Conservation (phyloP, 2,888 invertebrate species). For the Tryphoninae sp. region DNA sequence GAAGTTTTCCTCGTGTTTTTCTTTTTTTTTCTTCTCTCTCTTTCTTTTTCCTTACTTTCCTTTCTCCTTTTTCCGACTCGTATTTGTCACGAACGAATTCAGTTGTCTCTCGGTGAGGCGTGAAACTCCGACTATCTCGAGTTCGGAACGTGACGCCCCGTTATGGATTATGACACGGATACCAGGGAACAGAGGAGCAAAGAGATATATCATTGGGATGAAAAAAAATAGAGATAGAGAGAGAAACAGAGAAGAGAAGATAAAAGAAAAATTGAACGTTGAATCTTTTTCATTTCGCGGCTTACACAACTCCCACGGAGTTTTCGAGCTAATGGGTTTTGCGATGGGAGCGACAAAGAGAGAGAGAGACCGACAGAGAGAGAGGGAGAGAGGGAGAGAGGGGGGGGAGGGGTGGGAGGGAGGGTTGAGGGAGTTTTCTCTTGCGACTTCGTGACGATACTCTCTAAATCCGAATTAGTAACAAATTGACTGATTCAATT, state of each 20-base stretch:
- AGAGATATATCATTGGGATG: conserved; percentile 1
- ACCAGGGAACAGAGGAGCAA: neutral
- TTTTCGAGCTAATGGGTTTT: conserved; percentile 43
- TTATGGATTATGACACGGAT: conserved; percentile 1
- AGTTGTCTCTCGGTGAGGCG: conserved; percentile 18
- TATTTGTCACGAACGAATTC: conserved; percentile 41
- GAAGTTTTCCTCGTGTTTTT: conserved; percentile 14
- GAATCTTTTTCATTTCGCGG: conserved; percentile 36
- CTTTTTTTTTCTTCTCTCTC: neutral
- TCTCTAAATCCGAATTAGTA: too few species aligned
- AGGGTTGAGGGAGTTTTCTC: neutral
- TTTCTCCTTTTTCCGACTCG: neutral
- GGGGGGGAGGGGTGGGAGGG: neutral
- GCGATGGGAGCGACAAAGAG: neutral
- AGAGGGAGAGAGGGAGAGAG: neutral
- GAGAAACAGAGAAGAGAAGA: neutral
- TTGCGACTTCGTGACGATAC: neutral
- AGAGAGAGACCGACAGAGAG: neutral
- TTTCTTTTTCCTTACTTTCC: neutral
- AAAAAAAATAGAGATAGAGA: neutral
- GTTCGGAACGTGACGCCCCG: neutral
- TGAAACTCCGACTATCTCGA: neutral
- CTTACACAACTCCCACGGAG: conserved; percentile 11
- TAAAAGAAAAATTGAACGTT: conserved; percentile 31
- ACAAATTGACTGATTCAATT: too few species aligned